Evolutionary conservation across 2,113 vertebrate genomes (phyloP), one percentile per base, ranked within the genome.

Genomic region (Amazona guildingii): DNA sequence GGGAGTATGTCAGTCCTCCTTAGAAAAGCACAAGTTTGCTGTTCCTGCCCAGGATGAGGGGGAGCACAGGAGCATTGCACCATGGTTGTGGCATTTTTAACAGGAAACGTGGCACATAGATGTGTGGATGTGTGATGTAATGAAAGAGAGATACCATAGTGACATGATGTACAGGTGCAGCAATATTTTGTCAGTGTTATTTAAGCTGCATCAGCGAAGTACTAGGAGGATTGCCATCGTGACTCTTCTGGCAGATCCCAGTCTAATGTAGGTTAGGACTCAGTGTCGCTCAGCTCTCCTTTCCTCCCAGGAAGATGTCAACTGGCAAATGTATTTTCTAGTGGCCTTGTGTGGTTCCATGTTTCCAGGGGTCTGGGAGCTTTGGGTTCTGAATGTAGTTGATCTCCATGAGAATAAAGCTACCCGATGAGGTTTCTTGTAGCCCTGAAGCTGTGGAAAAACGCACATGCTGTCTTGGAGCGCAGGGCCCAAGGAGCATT

Each of bases 341-440:
- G 66, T 67, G 25, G 46, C 77, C 51, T 67, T 0, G 0, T 0
- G 0, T 2, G 0, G 24, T 59, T 29, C 67, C 3, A 1, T 64
- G 24, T 72, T 92, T 91, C 70, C 37, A 29, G 44, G 57, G 44
- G 6, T 35, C 27, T 1, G 1, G 66, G 77, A 84, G 55, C 55
- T 70, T 75, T 81, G 68, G 41, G 39, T 64, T 10, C 39, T 31
- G 73, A 35, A 55, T 83, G 49, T 46, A 28, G 61, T n/a, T 80
- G 35, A 28, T 74, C 49, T 93, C 63, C 8, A 2, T 25, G 48
- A 64, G 29, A 41, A 57, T 72, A 48, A 48, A 61, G 55, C 33
- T 78, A 7, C 28, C 6, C 37, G n/a, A 0, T 1, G 5, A 85
- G n/a, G 8, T 57, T 79, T 68, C 52, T 62, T 6, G 13, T 17